Evolutionary conservation across 2,113 vertebrate genomes (phyloP), one percentile per base, ranked within the genome.

Genomic region (Dicaeum eximium): DNA sequence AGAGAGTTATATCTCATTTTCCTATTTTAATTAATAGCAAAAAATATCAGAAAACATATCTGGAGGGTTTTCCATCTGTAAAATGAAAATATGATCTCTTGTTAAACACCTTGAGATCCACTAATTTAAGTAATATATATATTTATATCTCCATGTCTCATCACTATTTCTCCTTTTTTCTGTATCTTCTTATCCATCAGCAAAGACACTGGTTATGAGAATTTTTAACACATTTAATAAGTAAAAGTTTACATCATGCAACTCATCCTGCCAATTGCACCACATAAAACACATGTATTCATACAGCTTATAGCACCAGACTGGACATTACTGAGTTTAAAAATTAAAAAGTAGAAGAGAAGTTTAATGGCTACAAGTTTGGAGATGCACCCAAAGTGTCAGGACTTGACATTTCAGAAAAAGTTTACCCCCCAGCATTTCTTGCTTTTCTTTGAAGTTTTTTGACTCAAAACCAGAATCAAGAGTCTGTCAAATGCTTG

Each of bases 381-480:
- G 21, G 37, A 82, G 42, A 64, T 64, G 69, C 31, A 69, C 53
- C 44, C 31, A 78, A 65, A 81, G 7, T 53, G 7, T 13, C 19
- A 60, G 6, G 13, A 71, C 42, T 78, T 91, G 40, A 35, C 28
- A 67, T 57, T 69, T 74, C 48, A 65, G 42, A 18, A 24, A 18
- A 88, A 84, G 58, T 9, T 33, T 89, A n/a, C n/a, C 20, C 20
- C 66, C 8, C 27, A 89, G 20, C 13, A 54, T 88, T 64, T 86
- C 13, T 37, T 50, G 33, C 2, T 58, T 73, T 88, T n/a, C 31
- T 80, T 95, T 74, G 16, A 58, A 72, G 10, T 61, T 66, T 86
- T 95, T 81, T 88, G 31, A 66, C 64, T 86, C n/a, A 95, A 90
- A 87, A 27, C 18, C 86, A 81, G 35, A 78, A 78, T 78, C 40